Base-by-base conservation (phyloP, 2,797 vertebrate species). In the Threskiornis aethiopicus region DNA sequence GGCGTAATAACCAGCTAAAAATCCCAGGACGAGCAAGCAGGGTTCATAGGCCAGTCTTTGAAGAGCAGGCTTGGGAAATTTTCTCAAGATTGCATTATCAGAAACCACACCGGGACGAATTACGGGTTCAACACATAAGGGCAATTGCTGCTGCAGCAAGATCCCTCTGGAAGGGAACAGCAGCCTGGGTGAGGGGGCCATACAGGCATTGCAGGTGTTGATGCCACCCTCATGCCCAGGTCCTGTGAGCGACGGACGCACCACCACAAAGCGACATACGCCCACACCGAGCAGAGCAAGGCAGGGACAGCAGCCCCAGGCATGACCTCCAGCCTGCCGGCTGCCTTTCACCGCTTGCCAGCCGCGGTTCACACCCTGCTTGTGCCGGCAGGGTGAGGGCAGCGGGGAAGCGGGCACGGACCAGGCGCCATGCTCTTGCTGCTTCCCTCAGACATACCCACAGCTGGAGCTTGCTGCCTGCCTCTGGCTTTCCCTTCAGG, bases 231-330 rank as follows among this genome's bases (percentile, higher is more conserved):
- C 3, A 1, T 20, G 16, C 26, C 52, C 11, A 2, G 24, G 18
- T 69, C 42, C 61, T 28, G 16, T 19, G 8, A 11, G 33, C 11
- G 49, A 13, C 9, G 11, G 35, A 14, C 4, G 2, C 0, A 0
- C 2, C 22, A 28, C 5, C 18, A 28, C 51, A 20, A 24, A 8
- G n/a, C 42, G 26, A 31, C 0, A 0, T 1, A 24, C 3, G 3
- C 16, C 11, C 9, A 6, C 65, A n/a, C 13, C 5, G 3, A 55
- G 21, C 46, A 35, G 7, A 33, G 44, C 2, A 0, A 29, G 0
- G 0, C 10, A 9, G 22, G 10, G 35, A 37, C 1, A 3, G 22
- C 54, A 66, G 29, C 12, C 17, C 14, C 29, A 5, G 26, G 16
- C 37, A 33, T 3, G 20, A 16, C 28, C 37, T 21, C 33, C n/a